Evolutionary conservation across 2,888 invertebrate species (phyloP), one percentile per base, ranked within the genome.

Genomic region (Agriopis leucophaearia): DNA sequence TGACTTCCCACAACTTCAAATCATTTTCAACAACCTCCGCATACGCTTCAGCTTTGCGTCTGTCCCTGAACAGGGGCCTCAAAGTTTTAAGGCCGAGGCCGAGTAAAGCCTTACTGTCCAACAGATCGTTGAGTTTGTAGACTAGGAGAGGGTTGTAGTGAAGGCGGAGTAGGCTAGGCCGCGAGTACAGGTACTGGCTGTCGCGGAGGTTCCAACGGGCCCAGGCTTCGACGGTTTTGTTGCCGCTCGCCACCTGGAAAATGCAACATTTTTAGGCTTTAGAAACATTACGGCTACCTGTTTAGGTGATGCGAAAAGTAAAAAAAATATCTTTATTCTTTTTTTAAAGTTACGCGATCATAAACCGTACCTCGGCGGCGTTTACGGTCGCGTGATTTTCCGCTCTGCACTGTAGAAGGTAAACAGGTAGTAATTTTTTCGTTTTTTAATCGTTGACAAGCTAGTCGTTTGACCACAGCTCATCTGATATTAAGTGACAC

Each of bases 21-120:
- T 97, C 97, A 88, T 98, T 98, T 84, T 97, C 97, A 60, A 98
- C 94, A n/a, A 97, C 96, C 88, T 98, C 97, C 44, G 96, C 95
- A 85, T 96, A 98, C 95, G 96, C 97, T 63, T 95, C 94, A 56
- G 95, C 94, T 84, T 96, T 96, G 6, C 90, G 86, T 4, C 94
- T 94, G 72, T 97, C 96, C 72, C 95, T 95, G 84, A 98, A 97
- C 2, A 97, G 94, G 0, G 97, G 96, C 68, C 96, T 95, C 16
- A 98, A 85, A 0, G 97, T 96, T 78, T 96, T 96, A 60, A 98
- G 88, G 64, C 96, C 95, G 40, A 98, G 88, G 77, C 97, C 96
- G 42, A 98, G 88, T 51, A 98, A 93, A 0, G 98, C 97, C 76
- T 97, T 97, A 83, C 97, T 96, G 68, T 96, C 96, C 40, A 98